Base-by-base conservation (phyloP, 2,888 invertebrate species). In the Schizotus pectinicornis region DNA sequence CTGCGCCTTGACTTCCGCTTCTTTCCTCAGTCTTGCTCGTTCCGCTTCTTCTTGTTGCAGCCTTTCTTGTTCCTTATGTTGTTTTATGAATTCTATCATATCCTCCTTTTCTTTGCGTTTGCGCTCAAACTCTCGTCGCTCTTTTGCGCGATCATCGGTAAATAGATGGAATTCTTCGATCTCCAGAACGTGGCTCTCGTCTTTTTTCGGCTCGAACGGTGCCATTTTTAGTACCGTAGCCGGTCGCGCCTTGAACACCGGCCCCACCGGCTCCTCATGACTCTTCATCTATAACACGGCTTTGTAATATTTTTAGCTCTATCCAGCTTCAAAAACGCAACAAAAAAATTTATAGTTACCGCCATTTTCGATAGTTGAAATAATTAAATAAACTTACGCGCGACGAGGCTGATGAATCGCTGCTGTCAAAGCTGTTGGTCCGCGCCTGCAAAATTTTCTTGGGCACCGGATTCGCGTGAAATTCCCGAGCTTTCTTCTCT, bases 391-490 rank as follows among this genome's bases (percentile, higher is more conserved):
- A 22, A 83, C 79, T 75, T 68, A 43, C 34, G 71, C 62, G 46
- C 61, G 57, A 49, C 30, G 38, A 31, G 31, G 33, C 8, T 6
- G 48, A 48, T 7, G 32, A 6, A 65, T 48, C 62, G 48, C 45
- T 61, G 48, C 45, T 49, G 14, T 49, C 46, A 3, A 5, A 2
- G 35, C 46, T 56, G 9, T 22, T 52, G 12, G 36, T 14, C n/a
- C 13, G 8, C 5, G 48, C 7, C 1, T 41, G 43, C 8, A 49
- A 47, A 3, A 70, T 42, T 22, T 46, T 57, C 58, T 74, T 75
- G 0, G 90, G 90, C 8, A 86, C 73, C 0, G 89, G 89, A 46
- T 87, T 85, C 0, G 91, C 91, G 75, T 88, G 88, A 69, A 92
- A 92, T 63, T 85, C 84, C 0, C 84, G 79, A 0, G 84, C 81